Base-by-base conservation (phyloP, 2,888 invertebrate species). In the Arctia plantaginis region DNA sequence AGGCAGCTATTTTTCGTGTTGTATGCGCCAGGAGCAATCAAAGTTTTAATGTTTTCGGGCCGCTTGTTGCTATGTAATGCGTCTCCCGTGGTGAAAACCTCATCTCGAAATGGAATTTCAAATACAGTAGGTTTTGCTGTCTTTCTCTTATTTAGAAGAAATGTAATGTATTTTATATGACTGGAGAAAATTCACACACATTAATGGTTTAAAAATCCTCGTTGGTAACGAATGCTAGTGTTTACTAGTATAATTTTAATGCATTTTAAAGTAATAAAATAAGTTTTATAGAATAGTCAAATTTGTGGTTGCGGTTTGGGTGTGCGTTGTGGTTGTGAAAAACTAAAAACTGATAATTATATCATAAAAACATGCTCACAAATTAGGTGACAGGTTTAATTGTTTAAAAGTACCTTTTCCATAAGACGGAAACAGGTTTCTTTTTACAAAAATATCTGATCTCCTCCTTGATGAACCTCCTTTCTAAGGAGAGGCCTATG, bases 1-100 rank as follows among this genome's bases (percentile, higher is more conserved):
- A 85, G 76, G 77, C 74, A 51, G 66, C 77, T 74, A 80, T 83
- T 85, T 83, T 80, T 80, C 78, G 69, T 69, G 75, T 76, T 79
- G 80, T 77, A 73, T 77, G 79, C 69, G 74, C 72, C 66, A 51
- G 68, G 78, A 76, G 80, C 78, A 78, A 82, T 86, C 80, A 80
- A 85, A 83, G 85, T 85, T 80, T 77, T 80, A 76, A 77, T 66
- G 66, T 66, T 75, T 73, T 79, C 75, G 65, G 72, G 15, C 65
- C 66, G 71, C 74, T 75, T 75, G 70, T 76, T 72, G 65, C 55
- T 55, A 27, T 62, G 55, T 27, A 39, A 41, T 33, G 69, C 30
- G 44, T 70, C 62, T 59, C 55, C 27, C 55, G 35, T 8, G 33
- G n/a, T 27, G n/a, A 55, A 62, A 59, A 33, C 35, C 55, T 59